Base-by-base conservation (phyloP, 2,888 invertebrate species). In the Drosophila fungiperda region DNA sequence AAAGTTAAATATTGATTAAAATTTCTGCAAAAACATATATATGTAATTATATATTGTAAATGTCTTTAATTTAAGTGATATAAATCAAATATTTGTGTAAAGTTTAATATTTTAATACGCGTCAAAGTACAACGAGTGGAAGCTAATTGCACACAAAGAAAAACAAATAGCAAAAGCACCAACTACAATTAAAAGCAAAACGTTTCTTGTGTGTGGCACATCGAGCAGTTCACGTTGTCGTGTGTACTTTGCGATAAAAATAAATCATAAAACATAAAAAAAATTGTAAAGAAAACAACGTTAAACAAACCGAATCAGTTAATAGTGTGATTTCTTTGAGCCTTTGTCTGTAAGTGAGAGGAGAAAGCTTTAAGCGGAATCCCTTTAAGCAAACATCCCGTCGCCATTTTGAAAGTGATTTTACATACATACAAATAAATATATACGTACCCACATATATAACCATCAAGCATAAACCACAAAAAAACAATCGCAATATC, bases 121-220 rank as follows among this genome's bases (percentile, higher is more conserved):
- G 87, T 81, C 75, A 80, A 78, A 91, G 86, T 91, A 91, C 90
- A 90, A 91, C 90, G 90, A 91, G 90, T 87, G 82, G 81, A 88
- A 87, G 81, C 83, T 82, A 85, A 77, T 63, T 68, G 87, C 83
- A 87, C 83, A 79, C 78, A 66, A 68, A 80, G 66, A 65, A 68
- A 63, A 76, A 57, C 65, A 59, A 73, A 20, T 72, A 78, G 65
- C 68, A 71, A 68, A 64, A 77, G 70, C 78, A 81, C 59, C 64
- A 73, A 68, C 50, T 62, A 63, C 67, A 45, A 45, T 15, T 23
- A 23, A 15, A 63, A 69, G 68, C 68, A 65, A 62, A 78, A 70
- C 63, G 70, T 78, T 75, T 75, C 62, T 78, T 72, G 80, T 76
- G 77, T 77, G 78, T 76, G 76, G 70, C 70, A 75, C 65, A 63